These are phyloP conservation scores for Sinopyrophorus schimmeli DNA, from an alignment of 2,888 invertebrate genomes.

Conservation along the genomic window DNA sequence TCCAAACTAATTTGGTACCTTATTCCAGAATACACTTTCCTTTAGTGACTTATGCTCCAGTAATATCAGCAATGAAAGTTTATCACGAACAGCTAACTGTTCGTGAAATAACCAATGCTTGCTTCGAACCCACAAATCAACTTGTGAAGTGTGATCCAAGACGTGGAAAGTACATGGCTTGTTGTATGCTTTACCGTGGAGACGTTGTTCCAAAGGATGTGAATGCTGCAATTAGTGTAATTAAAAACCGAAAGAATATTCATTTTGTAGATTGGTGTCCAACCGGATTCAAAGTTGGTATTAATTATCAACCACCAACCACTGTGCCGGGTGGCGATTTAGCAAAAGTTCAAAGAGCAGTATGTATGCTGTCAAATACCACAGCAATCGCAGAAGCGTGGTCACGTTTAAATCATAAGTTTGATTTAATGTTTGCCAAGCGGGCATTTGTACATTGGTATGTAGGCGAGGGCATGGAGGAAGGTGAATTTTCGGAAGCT, in stretches of 20 bases:
- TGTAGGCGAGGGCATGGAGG: constrained; percentile 60
- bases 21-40: constrained; percentile 62
- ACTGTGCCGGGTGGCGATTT: constrained; percentile 60
- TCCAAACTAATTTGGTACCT: constrained; percentile 61
- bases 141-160: constrained; percentile 62
- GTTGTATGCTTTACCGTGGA: constrained; percentile 59
- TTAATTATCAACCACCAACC: constrained; percentile 61
- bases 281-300: constrained; percentile 52
- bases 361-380: constrained; percentile 21
- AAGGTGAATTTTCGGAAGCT: constrained; percentile 60
- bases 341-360: constrained; percentile 36
- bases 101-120: constrained; percentile 55
- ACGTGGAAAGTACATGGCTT: constrained; percentile 57
- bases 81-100: constrained; percentile 57
- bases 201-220: constrained; percentile 57
- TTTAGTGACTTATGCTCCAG: constrained; percentile 60
- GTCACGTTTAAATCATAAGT: constrained; percentile 66
- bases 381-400: constrained; percentile 45
- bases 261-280: constrained; percentile 45
- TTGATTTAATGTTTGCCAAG: constrained; percentile 72
- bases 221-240: constrained; percentile 57
- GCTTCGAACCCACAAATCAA: constrained; percentile 67
- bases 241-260: constrained; percentile 59
- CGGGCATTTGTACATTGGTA: constrained; percentile 73
- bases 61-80: constrained; percentile 60